phyloP scores from a whole-genome alignment of 2,888 invertebrate genomes.

The Amphimallon solstitiale region DNA sequence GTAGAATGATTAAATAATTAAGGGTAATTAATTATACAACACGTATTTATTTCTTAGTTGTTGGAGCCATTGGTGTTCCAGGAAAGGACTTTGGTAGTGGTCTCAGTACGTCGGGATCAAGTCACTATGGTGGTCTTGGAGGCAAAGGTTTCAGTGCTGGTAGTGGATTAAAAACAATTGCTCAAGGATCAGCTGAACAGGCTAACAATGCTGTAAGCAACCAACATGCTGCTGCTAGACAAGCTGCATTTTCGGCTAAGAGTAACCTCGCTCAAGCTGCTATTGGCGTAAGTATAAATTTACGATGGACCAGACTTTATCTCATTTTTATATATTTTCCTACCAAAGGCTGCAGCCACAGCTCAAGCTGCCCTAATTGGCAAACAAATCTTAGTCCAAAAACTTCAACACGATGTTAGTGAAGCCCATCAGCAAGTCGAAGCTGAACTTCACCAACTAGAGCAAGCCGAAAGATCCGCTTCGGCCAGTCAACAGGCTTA shows the following conservation, averaged over 20 bases:
- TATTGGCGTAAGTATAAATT: slow-evolving; percentile 62
- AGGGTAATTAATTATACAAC: not conserved
- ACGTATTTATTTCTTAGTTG: not conserved
- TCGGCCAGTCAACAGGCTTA: slow-evolving; percentile 78
- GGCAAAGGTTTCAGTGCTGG: slow-evolving; percentile 69
- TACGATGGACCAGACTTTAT: not conserved
- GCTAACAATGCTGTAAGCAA: slow-evolving; percentile 72
- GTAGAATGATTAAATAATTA: not conserved
- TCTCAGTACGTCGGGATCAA: slow-evolving; percentile 22
- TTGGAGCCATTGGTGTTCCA: slow-evolving; percentile 10
- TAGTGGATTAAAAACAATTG: slow-evolving; percentile 71
- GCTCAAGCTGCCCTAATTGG: slow-evolving; percentile 74
- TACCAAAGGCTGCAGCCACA: slow-evolving; percentile 70
- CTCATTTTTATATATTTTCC: not conserved
- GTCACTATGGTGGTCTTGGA: slow-evolving; percentile 44
- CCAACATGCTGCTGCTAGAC: slow-evolving; percentile 75
- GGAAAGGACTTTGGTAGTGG: slow-evolving; percentile 24
- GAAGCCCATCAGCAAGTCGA: slow-evolving; percentile 76
- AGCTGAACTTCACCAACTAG: slow-evolving; percentile 77
- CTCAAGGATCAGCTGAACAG: slow-evolving; percentile 74
- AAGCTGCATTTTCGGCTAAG: slow-evolving; percentile 77
- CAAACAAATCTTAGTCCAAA: slow-evolving; percentile 66
- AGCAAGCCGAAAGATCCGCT: slow-evolving; percentile 78
- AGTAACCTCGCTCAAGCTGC: slow-evolving; percentile 76
- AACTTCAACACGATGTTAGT: slow-evolving; percentile 78